Base-by-base conservation (phyloP, 2,797 vertebrate genomes). In the Lophotriccus pileatus region DNA sequence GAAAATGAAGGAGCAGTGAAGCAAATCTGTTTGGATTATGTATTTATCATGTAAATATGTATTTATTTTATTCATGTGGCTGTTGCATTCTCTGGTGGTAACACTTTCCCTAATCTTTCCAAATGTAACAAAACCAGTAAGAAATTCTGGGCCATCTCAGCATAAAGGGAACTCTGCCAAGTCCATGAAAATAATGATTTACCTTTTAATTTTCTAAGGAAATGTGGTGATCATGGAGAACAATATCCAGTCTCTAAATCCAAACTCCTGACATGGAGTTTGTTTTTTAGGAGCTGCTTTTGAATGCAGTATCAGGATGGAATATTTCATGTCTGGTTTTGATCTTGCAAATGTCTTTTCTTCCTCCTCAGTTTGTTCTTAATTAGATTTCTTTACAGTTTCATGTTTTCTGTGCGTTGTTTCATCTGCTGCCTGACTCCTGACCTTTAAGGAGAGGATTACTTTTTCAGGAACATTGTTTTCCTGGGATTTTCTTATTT, bases 331-430 rank as follows among this genome's bases (percentile, higher is more conserved):
- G 43, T 66, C 90, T 95, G 86, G 18, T 69, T 91, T 90, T 80
- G 64, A 59, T 86, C 63, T 84, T 59, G 7, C 7, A 63, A 52
- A 68, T n/a, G 52, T 53, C 39, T 74, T 88, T 32, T 43, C 28
- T 78, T 76, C 77, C 73, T 79, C 73, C 39, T 68, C 80, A 50
- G 7, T 88, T 94, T 88, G 55, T 52, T 93, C 79, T 74, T 91
- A 49, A 75, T 84, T 89, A 7, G 13, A 52, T 92, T 94, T 91
- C 80, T 90, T 77, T 44, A 20, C 55, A 74, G 27, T 78, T 81
- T 39, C 32, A 8, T 81, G 46, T 27, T 84, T 83, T 62, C 24
- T 78, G 47, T 47, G 68, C 12, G 9, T 79, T 90, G 84, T 76
- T 93, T 75, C 2, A 24, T 78, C 55, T 95, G 80, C 67, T 89